phyloP scores from a whole-genome alignment of 1,140 invertebrate genomes.

The Procambarus clarkii region DNA sequence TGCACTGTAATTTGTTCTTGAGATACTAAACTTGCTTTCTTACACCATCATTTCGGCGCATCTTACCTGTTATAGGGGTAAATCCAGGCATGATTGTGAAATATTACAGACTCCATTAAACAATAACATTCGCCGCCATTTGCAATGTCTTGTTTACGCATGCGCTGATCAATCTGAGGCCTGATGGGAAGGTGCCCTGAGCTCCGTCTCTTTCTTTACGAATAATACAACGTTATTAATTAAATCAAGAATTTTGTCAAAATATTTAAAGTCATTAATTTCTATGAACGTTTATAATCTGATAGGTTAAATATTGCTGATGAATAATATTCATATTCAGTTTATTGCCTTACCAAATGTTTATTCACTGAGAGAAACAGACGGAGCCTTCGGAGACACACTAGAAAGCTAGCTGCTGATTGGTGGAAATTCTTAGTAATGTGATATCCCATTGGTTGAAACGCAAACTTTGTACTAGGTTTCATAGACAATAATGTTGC shows the following conservation, averaged over 20 bases:
- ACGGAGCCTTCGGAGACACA: slow-evolving; percentile 10
- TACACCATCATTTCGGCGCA: slow-evolving; percentile 39
- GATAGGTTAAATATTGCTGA: not conserved
- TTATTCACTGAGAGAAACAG: slow-evolving; percentile 23
- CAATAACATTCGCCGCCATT: slow-evolving; percentile 72
- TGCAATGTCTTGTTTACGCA: slow-evolving; percentile 69
- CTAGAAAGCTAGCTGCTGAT: slow-evolving; percentile 53
- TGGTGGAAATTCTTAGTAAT: slow-evolving; percentile 46
- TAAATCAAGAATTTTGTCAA: not conserved
- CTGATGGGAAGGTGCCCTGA: slow-evolving; percentile 47
- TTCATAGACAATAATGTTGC: slow-evolving; percentile 49
- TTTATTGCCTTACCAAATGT: not conserved
- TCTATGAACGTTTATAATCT: not conserved
- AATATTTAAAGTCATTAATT: not conserved
- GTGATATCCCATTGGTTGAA: slow-evolving; percentile 50
- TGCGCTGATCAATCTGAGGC: slow-evolving; percentile 70
- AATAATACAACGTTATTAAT: not conserved
- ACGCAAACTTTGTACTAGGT: slow-evolving; percentile 63
- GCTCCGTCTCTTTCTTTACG: slow-evolving; percentile 45
- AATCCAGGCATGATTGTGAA: slow-evolving; percentile 69
- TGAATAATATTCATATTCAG: not conserved
- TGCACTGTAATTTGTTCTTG: slow-evolving; percentile 41
- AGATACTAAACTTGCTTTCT: slow-evolving; percentile 48
- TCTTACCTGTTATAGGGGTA: slow-evolving; percentile 68
- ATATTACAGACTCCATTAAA: slow-evolving; percentile 71